phyloP scores from a whole-genome alignment of 2,113 vertebrate genomes.

The Lipophrys pholis region DNA sequence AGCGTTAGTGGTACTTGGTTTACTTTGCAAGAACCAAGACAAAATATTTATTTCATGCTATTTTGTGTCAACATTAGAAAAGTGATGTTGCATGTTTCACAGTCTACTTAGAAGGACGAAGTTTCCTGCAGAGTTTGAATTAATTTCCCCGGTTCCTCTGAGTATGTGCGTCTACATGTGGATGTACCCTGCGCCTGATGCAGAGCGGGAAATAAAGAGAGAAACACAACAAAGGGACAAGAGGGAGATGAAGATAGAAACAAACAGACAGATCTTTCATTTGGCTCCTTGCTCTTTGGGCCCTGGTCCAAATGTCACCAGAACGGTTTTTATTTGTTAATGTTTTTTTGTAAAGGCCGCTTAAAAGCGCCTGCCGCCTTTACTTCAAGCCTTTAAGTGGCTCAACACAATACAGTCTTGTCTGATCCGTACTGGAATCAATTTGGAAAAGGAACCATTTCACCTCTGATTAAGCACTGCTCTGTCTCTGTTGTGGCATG shows the following conservation, averaged over 20 bases:
- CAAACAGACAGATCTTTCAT: constrained; percentile 58
- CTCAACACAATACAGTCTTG: constrained; percentile 81
- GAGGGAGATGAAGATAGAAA: constrained; percentile 47
- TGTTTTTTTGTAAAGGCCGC: constrained; percentile 70
- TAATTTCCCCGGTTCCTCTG: constrained; percentile 41
- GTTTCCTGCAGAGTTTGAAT: constrained; percentile 60
- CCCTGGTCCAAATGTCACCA: constrained; percentile 72
- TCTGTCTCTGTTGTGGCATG: constrained; percentile 79
- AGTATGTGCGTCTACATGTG: constrained; percentile 37
- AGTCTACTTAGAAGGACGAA: constrained; percentile 21
- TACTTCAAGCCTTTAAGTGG: constrained; percentile 70
- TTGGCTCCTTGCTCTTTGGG: constrained; percentile 50
- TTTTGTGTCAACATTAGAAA: constrained; percentile 68
- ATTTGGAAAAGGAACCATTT: constrained; percentile 84
- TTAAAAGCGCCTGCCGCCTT: constrained; percentile 67
- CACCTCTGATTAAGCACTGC: constrained; percentile 80
- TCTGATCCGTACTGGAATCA: constrained; percentile 80
- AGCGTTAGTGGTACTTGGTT: constrained; percentile 73
- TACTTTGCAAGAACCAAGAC: constrained; percentile 68
- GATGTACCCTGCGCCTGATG: constrained; percentile 45
- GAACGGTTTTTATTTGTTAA: constrained; percentile 76
- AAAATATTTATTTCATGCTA: constrained; percentile 77
- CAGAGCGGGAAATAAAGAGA: constrained; percentile 52
- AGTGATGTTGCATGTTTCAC: constrained; percentile 55
- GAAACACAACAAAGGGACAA: constrained; percentile 33